Percentiles rank a stretch among this genome's conserved stretches.
phyloP scores from a whole-genome alignment of 2,797 vertebrate genomes.

The Scyliorhinus canicula region DNA sequence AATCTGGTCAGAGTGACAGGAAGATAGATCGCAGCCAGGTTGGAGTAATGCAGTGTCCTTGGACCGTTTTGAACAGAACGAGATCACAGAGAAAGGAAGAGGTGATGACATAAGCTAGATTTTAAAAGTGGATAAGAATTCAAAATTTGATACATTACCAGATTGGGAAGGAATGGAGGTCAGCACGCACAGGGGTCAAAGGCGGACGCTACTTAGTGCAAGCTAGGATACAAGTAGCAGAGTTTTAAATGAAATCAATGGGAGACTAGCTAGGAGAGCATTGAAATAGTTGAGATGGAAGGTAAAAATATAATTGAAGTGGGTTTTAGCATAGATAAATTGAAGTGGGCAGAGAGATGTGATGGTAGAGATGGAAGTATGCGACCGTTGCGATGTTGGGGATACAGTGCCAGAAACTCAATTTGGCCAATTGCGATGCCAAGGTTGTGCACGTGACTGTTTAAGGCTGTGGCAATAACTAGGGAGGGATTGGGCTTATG shows the following conservation, averaged over 20 bases:
- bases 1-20: not conserved
- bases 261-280: not conserved
- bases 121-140: not conserved
- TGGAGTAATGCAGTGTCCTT: not conserved
- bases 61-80: not conserved
- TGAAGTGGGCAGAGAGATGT: not conserved
- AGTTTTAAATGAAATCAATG: not conserved
- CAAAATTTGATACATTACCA: not conserved
- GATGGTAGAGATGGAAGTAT: too few species aligned
- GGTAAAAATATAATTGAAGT: not conserved
- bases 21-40: not conserved
- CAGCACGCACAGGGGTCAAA: not conserved
- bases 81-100: not conserved
- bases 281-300: not conserved
- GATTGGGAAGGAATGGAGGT: not conserved
- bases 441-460: not conserved
- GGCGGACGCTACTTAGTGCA: not conserved
- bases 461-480: not conserved
- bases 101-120: not conserved
- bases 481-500: not conserved
- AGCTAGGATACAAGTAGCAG: not conserved
- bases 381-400: not conserved
- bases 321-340: not conserved
- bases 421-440: not conserved
- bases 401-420: not conserved